Evolutionary conservation across 2,113 vertebrate genomes (phyloP), one percentile per base, ranked within the genome.

Genomic region (Dasyornis broadbenti): DNA sequence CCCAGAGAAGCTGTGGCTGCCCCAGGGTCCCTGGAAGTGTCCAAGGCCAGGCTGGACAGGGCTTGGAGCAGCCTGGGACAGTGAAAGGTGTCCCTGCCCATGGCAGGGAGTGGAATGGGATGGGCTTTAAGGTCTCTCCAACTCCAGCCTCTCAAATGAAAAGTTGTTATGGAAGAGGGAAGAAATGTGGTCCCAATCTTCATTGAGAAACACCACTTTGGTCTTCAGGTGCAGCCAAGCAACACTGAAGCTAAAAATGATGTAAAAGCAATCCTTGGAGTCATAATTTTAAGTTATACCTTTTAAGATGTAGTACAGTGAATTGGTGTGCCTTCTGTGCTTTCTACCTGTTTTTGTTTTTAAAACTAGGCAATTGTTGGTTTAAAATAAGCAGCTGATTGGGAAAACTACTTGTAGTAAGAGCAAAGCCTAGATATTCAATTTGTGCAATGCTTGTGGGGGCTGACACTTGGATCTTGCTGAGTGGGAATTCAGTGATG

Each of bases 91-190:
- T 23, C 49, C 40, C 47, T 72, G 68, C 49, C 49, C 56, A 6
- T 13, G 47, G 26, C 66, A 52, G 45, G 35, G 30, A 3, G 0
- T 39, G 82, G 30, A 1, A 13, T 3, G 1, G 42, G 16, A 0
- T 35, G 35, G 1, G 13, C 30, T 16, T 37, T 11, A 4, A 49
- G 5, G 17, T 63, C 6, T 10, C 15, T 69, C 35, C 17, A 31
- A 6, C 27, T n/a, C 31, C 63, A 37, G 56, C 15, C 18, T 24
- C 19, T 54, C 18, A 16, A 7, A 31, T 12, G 11, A 21, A 18
- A 21, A 42, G 16, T 15, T 57, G 14, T 14, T 19, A 15, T 11
- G 35, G 31, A 7, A 26, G 4, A 50, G 12, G 31, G 26, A 64
- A 27, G 27, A 35, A 35, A 37, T 57, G 35, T 54, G 47, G 39